Conservation (phyloP, 2,113 vertebrate species). For the Amazona vittata region DNA sequence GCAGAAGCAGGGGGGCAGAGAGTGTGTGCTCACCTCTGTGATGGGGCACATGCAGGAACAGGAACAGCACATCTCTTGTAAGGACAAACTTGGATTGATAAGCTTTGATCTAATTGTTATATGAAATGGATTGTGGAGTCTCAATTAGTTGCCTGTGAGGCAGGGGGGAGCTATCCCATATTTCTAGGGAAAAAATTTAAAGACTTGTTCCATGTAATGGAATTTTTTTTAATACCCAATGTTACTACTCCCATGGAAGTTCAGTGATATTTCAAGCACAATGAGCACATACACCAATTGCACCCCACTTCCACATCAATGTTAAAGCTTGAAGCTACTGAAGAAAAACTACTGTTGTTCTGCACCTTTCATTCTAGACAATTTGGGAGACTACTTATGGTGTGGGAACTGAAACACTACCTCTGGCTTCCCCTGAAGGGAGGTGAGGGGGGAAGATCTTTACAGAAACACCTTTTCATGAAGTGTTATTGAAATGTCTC, state of each 20-base stretch:
- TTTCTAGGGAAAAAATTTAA: not conserved
- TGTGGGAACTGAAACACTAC: not conserved
- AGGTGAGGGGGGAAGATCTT: not conserved
- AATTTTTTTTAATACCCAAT: not conserved
- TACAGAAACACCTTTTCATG: not conserved
- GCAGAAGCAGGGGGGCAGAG: not conserved
- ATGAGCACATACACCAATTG: not conserved
- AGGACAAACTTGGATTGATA: not conserved
- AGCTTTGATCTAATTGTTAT: not conserved
- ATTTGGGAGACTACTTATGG: not conserved
- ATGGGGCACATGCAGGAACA: not conserved
- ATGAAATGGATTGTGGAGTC: not conserved
- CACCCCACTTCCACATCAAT: not conserved
- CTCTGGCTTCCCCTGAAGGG: not conserved
- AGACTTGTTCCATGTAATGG: not conserved
- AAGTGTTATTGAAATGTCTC: not conserved
- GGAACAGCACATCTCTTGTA: not conserved
- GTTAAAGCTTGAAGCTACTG: not conserved
- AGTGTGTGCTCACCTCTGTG: not conserved
- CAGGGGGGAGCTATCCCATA: rapidly evolving
- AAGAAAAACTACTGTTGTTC: not conserved
- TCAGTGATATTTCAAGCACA: not conserved
- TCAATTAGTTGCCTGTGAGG: not conserved
- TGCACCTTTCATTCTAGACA: not conserved
- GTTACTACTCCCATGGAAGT: not conserved